Conservation (phyloP, 1,140 invertebrate genomes). For the Linepithema humile region DNA sequence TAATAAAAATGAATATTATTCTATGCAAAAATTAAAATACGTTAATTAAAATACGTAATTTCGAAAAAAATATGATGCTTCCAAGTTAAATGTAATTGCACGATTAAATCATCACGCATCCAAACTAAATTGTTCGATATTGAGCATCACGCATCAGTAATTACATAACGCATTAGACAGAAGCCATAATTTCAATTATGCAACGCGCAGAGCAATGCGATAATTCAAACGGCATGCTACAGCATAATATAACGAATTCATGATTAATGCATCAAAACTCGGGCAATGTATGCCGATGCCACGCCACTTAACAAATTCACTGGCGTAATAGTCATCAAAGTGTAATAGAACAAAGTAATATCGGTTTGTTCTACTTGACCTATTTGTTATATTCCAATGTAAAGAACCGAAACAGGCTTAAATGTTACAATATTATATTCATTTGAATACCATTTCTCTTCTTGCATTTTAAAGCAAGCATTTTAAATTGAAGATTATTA, state of each 20-base stretch:
- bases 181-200: slow-evolving; percentile 58
- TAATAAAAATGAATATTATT: slow-evolving; percentile 22
- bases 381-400: not conserved
- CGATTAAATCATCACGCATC: slow-evolving; percentile 41
- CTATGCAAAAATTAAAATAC: not conserved
- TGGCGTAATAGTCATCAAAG: not conserved
- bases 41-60: not conserved
- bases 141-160: slow-evolving; percentile 45
- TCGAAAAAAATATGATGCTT: not conserved
- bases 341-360: slow-evolving; percentile 16
- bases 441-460: too few species aligned
- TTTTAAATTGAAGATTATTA: too few species aligned
- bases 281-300: not conserved
- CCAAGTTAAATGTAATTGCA: slow-evolving; percentile 31
- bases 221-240: slow-evolving; percentile 48
- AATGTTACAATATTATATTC: too few species aligned
- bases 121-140: slow-evolving; percentile 39
- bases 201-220: slow-evolving; percentile 41
- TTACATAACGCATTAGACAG: slow-evolving; percentile 42
- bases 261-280: slow-evolving; percentile 47
- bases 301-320: slow-evolving; percentile 25
- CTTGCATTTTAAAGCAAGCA: too few species aligned
- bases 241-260: slow-evolving; percentile 49
- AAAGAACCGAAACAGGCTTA: too few species aligned
- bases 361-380: not conserved